Evolutionary conservation across 2,113 vertebrate genomes (phyloP), one percentile per base, ranked within the genome.

Genomic region (Amblyopsis rosae): DNA sequence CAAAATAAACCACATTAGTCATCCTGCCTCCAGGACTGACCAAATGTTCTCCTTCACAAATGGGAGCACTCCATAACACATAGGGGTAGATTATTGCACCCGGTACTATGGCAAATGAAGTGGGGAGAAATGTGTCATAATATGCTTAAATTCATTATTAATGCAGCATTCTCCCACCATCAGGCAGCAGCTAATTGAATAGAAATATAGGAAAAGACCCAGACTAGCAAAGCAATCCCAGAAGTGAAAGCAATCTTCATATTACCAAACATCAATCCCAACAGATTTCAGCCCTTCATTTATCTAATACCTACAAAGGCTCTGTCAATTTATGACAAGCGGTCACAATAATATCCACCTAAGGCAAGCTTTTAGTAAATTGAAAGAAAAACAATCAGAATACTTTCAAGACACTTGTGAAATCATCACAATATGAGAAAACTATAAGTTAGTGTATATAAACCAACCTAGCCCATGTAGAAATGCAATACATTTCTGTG

Each of bases 171-270:
- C 79, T 75, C 70, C 71, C 76, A 80, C 87, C 82, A 89, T 84
- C 13, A 51, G 87, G 79, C 82, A 81, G 75, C 62, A 63, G 54
- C 87, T 26, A 88, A 89, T 92, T 90, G 91, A 92, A 92, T 92
- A 91, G 77, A 75, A 85, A 88, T 87, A 90, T 81, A 86, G 76
- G 83, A 77, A 84, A 68, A 84, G 80, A 73, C 87, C 92, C 89
- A 69, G 80, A 12, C 65, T 59, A 92, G 91, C 89, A 92, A 93
- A 93, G 72, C 88, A 91, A 92, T 94, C 92, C 76, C 83, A 73
- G 71, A 81, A 84, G 70, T 79, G 71, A 86, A 83, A 65, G 67
- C 77, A 82, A 81, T 91, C 84, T 92, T 80, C 85, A 89, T 91
- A 92, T 90, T 90, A 90, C 87, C 81, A 80, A 87, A 87, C 85